Evolutionary conservation across 2,113 vertebrate genomes (phyloP).

Genomic region (Drymodes brunneopygia): DNA sequence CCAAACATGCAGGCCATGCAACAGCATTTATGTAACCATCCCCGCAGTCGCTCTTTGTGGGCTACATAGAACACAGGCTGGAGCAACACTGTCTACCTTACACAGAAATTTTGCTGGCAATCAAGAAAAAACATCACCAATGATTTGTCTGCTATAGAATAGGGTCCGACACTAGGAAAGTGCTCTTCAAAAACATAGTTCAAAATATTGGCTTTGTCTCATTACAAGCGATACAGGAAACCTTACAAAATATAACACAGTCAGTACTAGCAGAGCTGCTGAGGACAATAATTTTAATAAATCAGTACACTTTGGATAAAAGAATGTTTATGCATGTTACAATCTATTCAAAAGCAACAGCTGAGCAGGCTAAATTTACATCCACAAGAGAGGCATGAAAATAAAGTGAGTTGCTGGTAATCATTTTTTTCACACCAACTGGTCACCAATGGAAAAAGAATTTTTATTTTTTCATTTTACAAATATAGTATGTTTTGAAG

Average conservation of each 20-base stretch:
- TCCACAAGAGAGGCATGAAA: conserved; percentile 7
- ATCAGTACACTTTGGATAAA: not conserved
- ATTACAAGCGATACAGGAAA: not conserved
- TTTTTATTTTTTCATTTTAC: not conserved
- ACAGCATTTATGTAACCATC: conserved; percentile 49
- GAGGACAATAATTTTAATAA: conserved; percentile 10
- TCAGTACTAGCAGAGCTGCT: not conserved
- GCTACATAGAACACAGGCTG: conserved; percentile 27
- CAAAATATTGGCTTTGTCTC: not conserved
- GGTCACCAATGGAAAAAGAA: not conserved
- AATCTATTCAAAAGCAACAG: conserved; percentile 36
- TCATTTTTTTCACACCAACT: not conserved
- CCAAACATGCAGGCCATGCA: conserved; percentile 60
- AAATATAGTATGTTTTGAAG: not conserved
- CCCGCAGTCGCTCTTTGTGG: not conserved
- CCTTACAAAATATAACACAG: conserved; percentile 9
- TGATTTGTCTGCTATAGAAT: not conserved
- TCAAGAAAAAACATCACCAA: conserved; percentile 16
- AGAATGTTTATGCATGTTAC: conserved; percentile 2
- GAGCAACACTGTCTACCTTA: conserved; percentile 33
- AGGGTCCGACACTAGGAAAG: not conserved
- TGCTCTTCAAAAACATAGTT: conserved; percentile 15
- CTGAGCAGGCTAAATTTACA: conserved; percentile 37
- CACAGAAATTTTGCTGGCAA: conserved; percentile 17
- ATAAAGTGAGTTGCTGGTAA: not conserved